These are phyloP conservation scores for Acrobasis suavella DNA, from an alignment of 2,888 invertebrate species.

Conservation along the genomic window DNA sequence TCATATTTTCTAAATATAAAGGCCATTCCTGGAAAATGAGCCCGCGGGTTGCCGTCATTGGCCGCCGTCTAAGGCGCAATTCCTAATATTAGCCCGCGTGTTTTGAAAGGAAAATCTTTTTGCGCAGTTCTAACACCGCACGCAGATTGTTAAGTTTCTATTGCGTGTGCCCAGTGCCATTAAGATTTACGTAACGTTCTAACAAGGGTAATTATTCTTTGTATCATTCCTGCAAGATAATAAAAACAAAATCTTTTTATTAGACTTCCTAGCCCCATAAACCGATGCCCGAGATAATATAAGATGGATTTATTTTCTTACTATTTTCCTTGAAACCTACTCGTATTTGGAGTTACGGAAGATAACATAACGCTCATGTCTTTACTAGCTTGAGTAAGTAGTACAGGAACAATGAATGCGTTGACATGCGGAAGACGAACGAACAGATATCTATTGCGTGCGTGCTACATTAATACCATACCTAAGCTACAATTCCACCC, in stretches of 20 bases:
- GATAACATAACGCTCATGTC: background rate
- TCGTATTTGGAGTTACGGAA: conserved; percentile 17
- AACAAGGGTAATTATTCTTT: background rate
- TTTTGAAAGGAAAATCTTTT: conserved; percentile 25
- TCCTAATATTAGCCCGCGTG: conserved; percentile 26
- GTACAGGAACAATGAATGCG: conserved; percentile 41
- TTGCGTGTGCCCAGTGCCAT: conserved; percentile 16
- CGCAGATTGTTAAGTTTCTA: background rate
- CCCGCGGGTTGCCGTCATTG: conserved; percentile 1
- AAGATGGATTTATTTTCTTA: background rate
- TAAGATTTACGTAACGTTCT: conserved; percentile 20
- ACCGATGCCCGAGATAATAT: background rate
- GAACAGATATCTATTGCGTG: conserved; percentile 28
- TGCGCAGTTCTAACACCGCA: conserved; percentile 26
- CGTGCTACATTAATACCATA: background rate
- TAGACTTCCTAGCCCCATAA: background rate
- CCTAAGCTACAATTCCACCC: background rate
- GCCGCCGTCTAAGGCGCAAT: conserved; percentile 21
- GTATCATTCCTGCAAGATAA: background rate
- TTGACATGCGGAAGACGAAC: conserved; percentile 60
- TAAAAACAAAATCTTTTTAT: background rate
- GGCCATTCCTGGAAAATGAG: conserved; percentile 20
- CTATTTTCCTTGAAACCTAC: conserved; percentile 9
- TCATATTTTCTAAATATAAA: conserved; percentile 22
- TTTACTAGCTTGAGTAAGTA: background rate